phyloP scores from a whole-genome alignment of 2,113 vertebrate genomes.

The Smithornis capensis region DNA sequence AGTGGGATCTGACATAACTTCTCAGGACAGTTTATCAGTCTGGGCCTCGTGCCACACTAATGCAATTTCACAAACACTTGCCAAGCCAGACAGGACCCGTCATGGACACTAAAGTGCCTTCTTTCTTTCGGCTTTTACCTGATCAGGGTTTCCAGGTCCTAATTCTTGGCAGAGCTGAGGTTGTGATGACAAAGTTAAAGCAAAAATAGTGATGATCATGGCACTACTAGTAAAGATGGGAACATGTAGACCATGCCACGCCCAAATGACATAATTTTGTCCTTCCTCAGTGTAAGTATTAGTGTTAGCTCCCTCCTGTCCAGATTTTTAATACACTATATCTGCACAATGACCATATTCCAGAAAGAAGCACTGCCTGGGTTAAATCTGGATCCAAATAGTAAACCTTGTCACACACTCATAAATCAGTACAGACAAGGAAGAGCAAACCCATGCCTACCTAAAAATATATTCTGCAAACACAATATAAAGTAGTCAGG shows the following conservation, averaged over 20 bases:
- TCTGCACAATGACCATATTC: background rate
- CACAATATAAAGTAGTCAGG: background rate
- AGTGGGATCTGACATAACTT: background rate
- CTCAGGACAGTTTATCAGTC: background rate
- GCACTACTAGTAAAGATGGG: background rate
- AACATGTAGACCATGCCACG: background rate
- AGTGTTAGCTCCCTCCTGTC: background rate
- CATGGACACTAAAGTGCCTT: background rate
- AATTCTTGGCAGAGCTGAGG: background rate
- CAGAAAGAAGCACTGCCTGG: background rate
- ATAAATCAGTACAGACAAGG: background rate
- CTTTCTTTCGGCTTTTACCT: background rate
- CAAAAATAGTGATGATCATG: background rate
- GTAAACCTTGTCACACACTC: background rate
- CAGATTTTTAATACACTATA: background rate
- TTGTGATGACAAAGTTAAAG: background rate
- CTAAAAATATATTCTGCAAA: background rate
- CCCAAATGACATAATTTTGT: background rate
- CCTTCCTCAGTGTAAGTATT: background rate
- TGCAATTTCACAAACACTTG: background rate
- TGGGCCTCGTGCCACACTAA: background rate
- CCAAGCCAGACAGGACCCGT: background rate
- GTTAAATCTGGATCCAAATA: background rate
- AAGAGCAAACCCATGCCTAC: background rate
- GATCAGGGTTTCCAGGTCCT: background rate